Conservation (phyloP, 2,888 invertebrate species). For the Cheilosia pagana region DNA sequence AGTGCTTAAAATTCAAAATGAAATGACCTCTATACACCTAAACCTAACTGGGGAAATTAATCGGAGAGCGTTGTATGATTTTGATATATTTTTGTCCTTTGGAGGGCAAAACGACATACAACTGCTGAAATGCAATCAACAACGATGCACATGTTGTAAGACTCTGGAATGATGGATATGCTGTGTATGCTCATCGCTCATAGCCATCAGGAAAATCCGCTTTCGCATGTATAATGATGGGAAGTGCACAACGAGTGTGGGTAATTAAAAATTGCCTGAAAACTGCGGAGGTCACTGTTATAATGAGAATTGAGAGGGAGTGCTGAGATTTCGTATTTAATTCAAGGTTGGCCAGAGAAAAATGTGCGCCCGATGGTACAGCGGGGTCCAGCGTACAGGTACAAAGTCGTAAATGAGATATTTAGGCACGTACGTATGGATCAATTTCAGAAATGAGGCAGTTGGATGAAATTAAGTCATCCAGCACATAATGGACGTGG, state of each 20-base stretch:
- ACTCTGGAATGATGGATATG: not conserved
- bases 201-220: not conserved
- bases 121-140: not conserved
- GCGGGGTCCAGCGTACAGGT: no score
- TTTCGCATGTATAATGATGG: not conserved
- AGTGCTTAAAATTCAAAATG: not conserved
- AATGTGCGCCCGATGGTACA: no score
- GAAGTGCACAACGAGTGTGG: slow-evolving; percentile 12
- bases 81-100: not conserved
- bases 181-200: not conserved
- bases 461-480: no score
- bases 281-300: slow-evolving; percentile 46
- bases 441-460: no score
- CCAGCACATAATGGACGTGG: no score
- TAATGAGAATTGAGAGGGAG: slow-evolving; percentile 53
- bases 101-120: not conserved
- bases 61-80: not conserved
- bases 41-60: not conserved
- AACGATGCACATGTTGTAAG: not conserved
- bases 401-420: no score
- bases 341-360: not conserved
- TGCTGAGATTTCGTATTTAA: slow-evolving; percentile 14
- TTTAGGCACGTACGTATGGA: no score
- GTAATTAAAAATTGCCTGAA: slow-evolving; percentile 56
- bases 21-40: not conserved